phyloP scores from a whole-genome alignment of 2,113 vertebrate genomes.

The Aythya baeri region DNA sequence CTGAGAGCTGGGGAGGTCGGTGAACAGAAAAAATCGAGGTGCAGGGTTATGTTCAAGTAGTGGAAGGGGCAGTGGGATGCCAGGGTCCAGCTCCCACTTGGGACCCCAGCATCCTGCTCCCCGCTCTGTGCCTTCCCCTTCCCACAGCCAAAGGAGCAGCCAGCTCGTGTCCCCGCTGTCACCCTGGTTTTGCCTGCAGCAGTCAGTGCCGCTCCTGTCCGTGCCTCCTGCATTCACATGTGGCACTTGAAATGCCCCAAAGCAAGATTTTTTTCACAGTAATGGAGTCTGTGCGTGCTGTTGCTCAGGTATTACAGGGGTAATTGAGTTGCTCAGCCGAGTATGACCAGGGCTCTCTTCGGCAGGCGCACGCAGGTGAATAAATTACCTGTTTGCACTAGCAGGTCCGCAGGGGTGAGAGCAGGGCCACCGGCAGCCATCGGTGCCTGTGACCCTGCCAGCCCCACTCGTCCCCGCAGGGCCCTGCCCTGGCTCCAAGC shows the following conservation, averaged over 20 bases:
- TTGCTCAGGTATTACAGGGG: slow-evolving; percentile 79
- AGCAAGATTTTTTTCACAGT: slow-evolving; percentile 68
- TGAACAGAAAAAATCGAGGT: background rate
- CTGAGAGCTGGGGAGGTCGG: background rate
- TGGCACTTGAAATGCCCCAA: slow-evolving; percentile 72
- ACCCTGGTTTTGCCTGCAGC: background rate
- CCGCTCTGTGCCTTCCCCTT: fast-evolving
- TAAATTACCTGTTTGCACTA: slow-evolving; percentile 69
- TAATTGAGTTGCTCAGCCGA: slow-evolving; percentile 86
- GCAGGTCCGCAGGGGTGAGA: background rate
- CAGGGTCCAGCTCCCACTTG: background rate
- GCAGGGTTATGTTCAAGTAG: background rate
- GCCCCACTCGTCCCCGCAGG: background rate
- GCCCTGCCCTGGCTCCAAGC: background rate
- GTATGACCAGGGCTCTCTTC: slow-evolving; percentile 82
- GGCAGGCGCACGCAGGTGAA: slow-evolving; percentile 82
- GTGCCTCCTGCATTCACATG: background rate
- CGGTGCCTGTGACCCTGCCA: background rate
- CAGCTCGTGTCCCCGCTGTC: background rate
- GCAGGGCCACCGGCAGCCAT: background rate
- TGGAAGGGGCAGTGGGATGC: background rate
- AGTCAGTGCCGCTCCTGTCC: background rate
- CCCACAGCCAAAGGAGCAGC: too few relatives aligned
- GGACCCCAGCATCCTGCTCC: background rate
- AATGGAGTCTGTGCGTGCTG: slow-evolving; percentile 86